Base-by-base conservation (phyloP, 92 coral and sea anemone species). In the Nematostella vectensis region DNA sequence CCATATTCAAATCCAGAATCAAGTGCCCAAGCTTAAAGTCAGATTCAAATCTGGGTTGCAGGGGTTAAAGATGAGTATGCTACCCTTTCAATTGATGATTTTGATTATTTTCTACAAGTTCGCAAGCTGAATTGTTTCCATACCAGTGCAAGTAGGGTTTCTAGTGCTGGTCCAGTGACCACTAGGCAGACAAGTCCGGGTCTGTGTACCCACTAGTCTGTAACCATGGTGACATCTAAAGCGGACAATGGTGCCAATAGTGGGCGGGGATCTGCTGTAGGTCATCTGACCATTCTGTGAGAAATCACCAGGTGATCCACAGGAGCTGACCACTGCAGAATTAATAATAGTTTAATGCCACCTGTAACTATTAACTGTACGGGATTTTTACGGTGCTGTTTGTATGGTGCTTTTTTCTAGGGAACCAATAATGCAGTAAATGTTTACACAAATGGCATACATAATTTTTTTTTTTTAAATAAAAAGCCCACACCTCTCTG, bases 121-220 rank as follows among this genome's bases (percentile, higher is more conserved):
- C n/a, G n/a, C n/a, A n/a, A n/a, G n/a, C n/a, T n/a, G n/a, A n/a
- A n/a, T n/a, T n/a, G n/a, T n/a, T 23, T 33, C 16, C 78, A 62
- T 48, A 82, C 84, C 27, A 27, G 19, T 21, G 50, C 89, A 82
- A 49, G 48, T 61, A 24, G 89, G 84, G 28, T 67, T 77, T 37
- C 21, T 2, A 0, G 0, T 0, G 1, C 33, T 70, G 20, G 70
- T 54, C 89, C 89, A 82, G 16, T 13, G 2, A 1, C 84, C 89
- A 53, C 42, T 27, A 2, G 52, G 19, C 3, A 11, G 63, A 15
- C 89, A 82, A 1, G 31, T 61, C 30, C 81, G 70, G 15, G 16
- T 3, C 4, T 11, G n/a, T 2, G 18, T 3, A 6, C 84, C 84
- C 4, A 15, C 8, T 12, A 82, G 44, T 54, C 28, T 48, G 45